These are phyloP conservation scores for Enteromius fasciolatus DNA, from an alignment of 2,797 vertebrate genomes.

Conservation along the genomic window DNA sequence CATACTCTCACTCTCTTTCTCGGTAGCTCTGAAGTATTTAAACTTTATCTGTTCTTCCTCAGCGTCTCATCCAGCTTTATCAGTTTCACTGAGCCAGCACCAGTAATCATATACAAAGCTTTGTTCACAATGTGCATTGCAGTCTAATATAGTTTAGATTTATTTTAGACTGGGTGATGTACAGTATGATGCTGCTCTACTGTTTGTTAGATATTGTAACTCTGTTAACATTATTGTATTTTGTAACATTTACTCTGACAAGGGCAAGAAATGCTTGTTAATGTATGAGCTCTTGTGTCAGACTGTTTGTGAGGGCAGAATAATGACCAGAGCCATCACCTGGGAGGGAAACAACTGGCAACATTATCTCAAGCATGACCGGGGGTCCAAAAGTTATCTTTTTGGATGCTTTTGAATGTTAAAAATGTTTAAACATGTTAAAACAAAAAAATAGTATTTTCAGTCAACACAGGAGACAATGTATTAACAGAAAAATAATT, in stretches of 20 bases:
- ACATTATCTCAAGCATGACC: neutral
- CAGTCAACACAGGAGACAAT: neutral
- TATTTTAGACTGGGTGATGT: neutral
- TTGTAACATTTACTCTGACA: neutral
- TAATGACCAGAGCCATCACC: neutral
- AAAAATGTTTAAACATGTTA: too few relatives aligned
- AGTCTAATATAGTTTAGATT: slow-evolving; percentile 12
- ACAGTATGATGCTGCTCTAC: neutral
- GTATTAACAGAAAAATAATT: neutral
- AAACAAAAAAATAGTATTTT: too few relatives aligned
- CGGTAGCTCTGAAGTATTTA: neutral
- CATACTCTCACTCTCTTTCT: neutral
- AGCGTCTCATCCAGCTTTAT: slow-evolving; percentile 11
- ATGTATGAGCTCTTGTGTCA: neutral
- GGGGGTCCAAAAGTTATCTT: neutral
- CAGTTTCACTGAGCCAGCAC: neutral
- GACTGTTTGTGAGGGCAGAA: neutral
- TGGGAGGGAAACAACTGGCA: neutral
- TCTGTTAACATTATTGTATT: neutral
- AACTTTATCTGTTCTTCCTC: slow-evolving; percentile 2
- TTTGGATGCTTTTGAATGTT: neutral
- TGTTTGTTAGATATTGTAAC: neutral
- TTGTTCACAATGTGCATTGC: neutral
- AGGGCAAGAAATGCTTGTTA: neutral
- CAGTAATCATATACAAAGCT: neutral